These are phyloP conservation scores for Mimas tiliae DNA, from an alignment of 2,888 invertebrate species.

Conservation along the genomic window DNA sequence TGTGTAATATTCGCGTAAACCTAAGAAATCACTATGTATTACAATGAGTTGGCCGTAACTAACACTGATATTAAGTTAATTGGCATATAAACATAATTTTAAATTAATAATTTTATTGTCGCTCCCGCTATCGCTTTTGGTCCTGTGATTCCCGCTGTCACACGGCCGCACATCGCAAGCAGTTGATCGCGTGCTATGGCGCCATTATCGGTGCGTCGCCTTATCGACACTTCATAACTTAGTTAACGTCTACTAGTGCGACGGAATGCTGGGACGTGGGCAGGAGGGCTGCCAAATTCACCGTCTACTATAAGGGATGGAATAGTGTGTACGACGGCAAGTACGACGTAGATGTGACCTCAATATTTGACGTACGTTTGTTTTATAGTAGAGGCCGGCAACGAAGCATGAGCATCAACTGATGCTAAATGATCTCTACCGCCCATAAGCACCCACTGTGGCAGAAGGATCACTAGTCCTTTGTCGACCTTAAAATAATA, in stretches of 20 bases:
- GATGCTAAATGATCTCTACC: too few species aligned
- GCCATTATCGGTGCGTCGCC: constrained; percentile 41
- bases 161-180: constrained; percentile 32
- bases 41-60: too few species aligned
- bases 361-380: not conserved
- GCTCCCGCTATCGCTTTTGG: not conserved
- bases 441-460: too few species aligned
- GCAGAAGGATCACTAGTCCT: too few species aligned
- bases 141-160: constrained; percentile 18
- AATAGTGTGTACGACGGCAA: not conserved
- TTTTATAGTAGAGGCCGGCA: too few species aligned
- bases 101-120: not conserved
- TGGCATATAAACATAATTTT: too few species aligned
- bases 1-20: too few species aligned
- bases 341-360: not conserved
- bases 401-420: too few species aligned
- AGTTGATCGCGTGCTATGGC: constrained; percentile 43
- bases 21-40: too few species aligned
- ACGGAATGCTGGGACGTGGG: constrained; percentile 18
- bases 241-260: constrained; percentile 27
- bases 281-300: constrained; percentile 1
- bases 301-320: not conserved
- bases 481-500: too few species aligned
- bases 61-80: too few species aligned
- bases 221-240: constrained; percentile 56